phyloP scores from a whole-genome alignment of 23 tunicate genomes.

The Styela plicata region DNA sequence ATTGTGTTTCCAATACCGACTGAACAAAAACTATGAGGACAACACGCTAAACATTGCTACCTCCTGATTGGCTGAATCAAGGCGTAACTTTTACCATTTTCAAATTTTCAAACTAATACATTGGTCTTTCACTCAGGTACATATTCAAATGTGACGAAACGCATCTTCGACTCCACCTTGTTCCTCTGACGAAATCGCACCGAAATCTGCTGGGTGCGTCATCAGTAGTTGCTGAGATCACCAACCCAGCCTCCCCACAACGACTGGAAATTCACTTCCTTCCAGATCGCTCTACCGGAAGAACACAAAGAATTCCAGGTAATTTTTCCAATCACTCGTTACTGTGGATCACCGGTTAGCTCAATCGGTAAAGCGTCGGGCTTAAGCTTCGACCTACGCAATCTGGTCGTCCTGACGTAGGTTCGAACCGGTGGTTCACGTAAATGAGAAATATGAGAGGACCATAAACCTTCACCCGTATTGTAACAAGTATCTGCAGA shows the following conservation, averaged over 20 bases:
- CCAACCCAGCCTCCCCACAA: not conserved
- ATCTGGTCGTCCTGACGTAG: too few species aligned
- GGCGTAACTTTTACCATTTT: too few species aligned
- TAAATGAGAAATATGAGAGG: too few species aligned
- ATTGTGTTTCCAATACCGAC: too few species aligned
- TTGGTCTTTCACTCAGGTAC: slow-evolving; percentile 5
- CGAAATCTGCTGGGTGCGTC: not conserved
- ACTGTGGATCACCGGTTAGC: too few species aligned
- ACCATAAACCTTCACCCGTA: too few species aligned
- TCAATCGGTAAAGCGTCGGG: too few species aligned
- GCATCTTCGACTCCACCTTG: not conserved
- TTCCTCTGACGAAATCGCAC: not conserved
- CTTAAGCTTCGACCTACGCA: too few species aligned
- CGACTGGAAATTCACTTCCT: slow-evolving; percentile 22
- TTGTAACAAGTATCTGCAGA: too few species aligned
- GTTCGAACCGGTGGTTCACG: too few species aligned
- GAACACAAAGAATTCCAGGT: slow-evolving; percentile 2
- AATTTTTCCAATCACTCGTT: too few species aligned
- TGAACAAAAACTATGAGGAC: not conserved
- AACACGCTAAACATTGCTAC: not conserved
- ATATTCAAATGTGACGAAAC: slow-evolving; percentile 12
- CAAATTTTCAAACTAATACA: too few species aligned
- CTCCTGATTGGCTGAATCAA: not conserved
- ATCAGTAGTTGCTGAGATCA: not conserved
- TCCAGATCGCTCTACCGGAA: slow-evolving; percentile 10